Percentiles rank a stretch among this genome's conserved stretches.
Evolutionary conservation across 2,113 vertebrate species (phyloP).

Genomic region (Brachirus orientalis): DNA sequence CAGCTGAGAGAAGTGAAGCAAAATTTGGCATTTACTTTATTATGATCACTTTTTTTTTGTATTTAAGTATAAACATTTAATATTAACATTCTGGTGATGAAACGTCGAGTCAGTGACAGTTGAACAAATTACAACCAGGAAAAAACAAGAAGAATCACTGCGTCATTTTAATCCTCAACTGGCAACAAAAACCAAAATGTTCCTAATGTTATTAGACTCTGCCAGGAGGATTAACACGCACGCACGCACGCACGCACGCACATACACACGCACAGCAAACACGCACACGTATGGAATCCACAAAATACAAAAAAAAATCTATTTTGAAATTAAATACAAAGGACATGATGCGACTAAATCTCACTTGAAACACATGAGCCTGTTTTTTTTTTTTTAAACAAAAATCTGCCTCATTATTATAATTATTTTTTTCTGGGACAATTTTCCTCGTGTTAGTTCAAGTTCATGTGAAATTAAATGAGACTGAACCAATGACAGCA

Average conservation of each 20-base stretch:
- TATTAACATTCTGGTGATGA: constrained; percentile 71
- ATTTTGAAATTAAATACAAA: constrained; percentile 46
- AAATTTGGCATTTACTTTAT: constrained; percentile 65
- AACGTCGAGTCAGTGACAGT: constrained; percentile 26
- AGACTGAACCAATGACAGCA: constrained; percentile 54
- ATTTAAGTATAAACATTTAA: constrained; percentile 73
- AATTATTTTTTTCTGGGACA: constrained; percentile 15
- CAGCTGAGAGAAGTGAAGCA: constrained; percentile 29
- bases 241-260: constrained; percentile 52
- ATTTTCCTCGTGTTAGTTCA: too few relatives aligned
- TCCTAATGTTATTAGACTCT: constrained; percentile 14
- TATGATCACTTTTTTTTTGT: constrained; percentile 47
- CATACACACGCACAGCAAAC: constrained; percentile 63
- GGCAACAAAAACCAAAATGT: too few relatives aligned
- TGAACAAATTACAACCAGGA: constrained; percentile 52
- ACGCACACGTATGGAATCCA: constrained; percentile 55
- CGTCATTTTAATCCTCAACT: constrained; percentile 50
- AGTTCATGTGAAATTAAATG: constrained; percentile 49
- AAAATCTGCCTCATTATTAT: neutral
- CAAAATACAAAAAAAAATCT: constrained; percentile 52
- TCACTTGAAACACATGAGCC: neutral
- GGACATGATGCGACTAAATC: constrained; percentile 28
- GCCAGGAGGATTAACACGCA: constrained; percentile 52
- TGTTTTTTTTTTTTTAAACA: neutral
- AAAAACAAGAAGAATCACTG: constrained; percentile 50